Conservation (phyloP, 2,113 vertebrate species). For the Bucco capensis region DNA sequence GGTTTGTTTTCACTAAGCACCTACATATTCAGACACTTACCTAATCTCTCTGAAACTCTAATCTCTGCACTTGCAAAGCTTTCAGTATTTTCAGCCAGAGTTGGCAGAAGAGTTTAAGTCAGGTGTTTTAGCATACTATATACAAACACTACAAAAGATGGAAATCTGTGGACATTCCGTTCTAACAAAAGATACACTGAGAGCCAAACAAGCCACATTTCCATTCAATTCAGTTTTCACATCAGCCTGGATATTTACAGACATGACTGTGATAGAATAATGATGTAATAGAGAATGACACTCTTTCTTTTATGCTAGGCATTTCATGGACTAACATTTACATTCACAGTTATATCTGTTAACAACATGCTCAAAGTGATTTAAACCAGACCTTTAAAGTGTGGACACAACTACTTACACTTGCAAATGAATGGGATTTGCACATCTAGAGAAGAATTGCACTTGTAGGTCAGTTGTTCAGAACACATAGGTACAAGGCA, state of each 20-base stretch:
- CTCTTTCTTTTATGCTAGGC: not conserved
- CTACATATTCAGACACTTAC: not conserved
- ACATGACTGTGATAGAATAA: not conserved
- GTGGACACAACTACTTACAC: not conserved
- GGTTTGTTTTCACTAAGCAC: not conserved
- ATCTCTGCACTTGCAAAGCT: not conserved
- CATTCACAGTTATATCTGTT: not conserved
- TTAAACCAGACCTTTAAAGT: not conserved
- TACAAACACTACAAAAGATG: not conserved
- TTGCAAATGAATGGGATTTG: not conserved
- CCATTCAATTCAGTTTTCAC: not conserved
- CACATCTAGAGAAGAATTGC: not conserved
- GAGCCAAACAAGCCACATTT: not conserved
- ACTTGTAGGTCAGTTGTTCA: not conserved
- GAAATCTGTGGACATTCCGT: not conserved
- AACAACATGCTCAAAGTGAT: not conserved
- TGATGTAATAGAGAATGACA: not conserved
- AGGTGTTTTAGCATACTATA: not conserved
- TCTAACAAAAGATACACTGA: not conserved
- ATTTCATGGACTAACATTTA: not conserved
- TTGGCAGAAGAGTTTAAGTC: not conserved
- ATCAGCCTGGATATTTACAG: not conserved
- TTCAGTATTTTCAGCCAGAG: not conserved
- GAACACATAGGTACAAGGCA: not conserved
- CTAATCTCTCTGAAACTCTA: not conserved